These are phyloP conservation scores for Quadroppia sp. DNA, from an alignment of 2,888 invertebrate species.

Conservation along the genomic window DNA sequence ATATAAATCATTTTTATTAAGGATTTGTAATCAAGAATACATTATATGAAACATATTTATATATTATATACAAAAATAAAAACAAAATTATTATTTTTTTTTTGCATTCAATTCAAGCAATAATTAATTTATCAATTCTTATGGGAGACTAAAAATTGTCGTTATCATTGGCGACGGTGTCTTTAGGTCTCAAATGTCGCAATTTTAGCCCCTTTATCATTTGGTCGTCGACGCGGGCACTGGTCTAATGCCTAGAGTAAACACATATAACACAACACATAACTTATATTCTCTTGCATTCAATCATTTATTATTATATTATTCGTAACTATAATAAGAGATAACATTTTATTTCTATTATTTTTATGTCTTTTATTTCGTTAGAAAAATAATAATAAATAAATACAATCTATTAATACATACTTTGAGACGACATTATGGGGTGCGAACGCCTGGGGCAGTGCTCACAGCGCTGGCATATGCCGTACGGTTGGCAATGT, in stretches of 20 bases:
- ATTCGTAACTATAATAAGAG: neutral
- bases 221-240: neutral
- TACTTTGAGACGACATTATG: constrained; percentile 18
- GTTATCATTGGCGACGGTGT: constrained; percentile 2
- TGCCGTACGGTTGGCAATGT: no score
- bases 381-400: neutral
- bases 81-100: no score
- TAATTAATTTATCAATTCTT: neutral
- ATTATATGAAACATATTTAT: no score
- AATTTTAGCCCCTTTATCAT: neutral
- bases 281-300: neutral
- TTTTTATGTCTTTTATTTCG: neutral
- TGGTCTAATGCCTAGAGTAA: constrained; percentile 21
- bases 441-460: no score
- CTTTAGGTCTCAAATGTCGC: neutral
- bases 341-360: neutral
- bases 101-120: neutral
- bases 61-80: no score
- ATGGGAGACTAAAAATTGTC: constrained; percentile 21
- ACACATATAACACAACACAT: no score
- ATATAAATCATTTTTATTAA: no score
- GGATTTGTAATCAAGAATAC: no score
- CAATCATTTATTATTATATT: constrained; percentile 25
- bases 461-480: neutral
- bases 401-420: neutral